Percentiles rank a stretch among this genome's conserved stretches.
These are phyloP conservation scores for Hydractinia echinata DNA, from an alignment of 30 jellyfish, hydroid and myxozoan species.

Conservation along the genomic window DNA sequence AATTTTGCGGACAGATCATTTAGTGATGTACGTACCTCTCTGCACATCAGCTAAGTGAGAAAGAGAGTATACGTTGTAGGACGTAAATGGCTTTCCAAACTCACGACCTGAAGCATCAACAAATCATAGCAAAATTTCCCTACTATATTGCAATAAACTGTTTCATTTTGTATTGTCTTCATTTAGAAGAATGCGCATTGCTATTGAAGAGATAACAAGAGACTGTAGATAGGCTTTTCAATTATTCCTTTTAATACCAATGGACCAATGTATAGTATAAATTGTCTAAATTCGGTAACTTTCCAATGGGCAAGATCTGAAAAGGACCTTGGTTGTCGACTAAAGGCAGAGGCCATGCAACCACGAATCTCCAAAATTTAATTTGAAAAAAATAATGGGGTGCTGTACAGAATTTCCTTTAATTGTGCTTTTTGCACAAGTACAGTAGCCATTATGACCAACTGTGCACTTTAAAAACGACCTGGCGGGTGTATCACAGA, in stretches of 20 bases:
- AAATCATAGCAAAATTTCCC: not conserved
- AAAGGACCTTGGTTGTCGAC: slow-evolving; percentile 2
- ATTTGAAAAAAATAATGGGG: not conserved
- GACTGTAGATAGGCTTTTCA: not conserved
- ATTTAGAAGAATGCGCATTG: not conserved
- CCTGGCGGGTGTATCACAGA: slow-evolving; percentile 67
- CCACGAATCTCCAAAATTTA: not conserved
- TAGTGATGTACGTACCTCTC: not conserved
- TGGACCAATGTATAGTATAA: not conserved
- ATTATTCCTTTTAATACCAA: not conserved
- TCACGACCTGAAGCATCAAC: not conserved
- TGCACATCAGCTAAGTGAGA: not conserved
- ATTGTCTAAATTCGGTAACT: slow-evolving; percentile 5
- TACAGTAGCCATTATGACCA: slow-evolving; percentile 35
- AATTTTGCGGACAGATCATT: not conserved
- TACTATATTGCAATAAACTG: too few relatives aligned
- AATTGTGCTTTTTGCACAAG: slow-evolving; percentile 37
- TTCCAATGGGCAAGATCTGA: not conserved
- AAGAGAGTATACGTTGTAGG: slow-evolving; percentile 2
- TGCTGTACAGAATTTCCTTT: slow-evolving; percentile 3
- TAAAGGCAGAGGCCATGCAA: not conserved
- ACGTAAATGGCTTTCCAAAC: not conserved
- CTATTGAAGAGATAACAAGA: not conserved
- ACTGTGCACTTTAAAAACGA: slow-evolving; percentile 37
- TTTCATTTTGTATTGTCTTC: not conserved